These are phyloP conservation scores for Drosophila parvula DNA, from an alignment of 1,140 invertebrate species.

Conservation along the genomic window DNA sequence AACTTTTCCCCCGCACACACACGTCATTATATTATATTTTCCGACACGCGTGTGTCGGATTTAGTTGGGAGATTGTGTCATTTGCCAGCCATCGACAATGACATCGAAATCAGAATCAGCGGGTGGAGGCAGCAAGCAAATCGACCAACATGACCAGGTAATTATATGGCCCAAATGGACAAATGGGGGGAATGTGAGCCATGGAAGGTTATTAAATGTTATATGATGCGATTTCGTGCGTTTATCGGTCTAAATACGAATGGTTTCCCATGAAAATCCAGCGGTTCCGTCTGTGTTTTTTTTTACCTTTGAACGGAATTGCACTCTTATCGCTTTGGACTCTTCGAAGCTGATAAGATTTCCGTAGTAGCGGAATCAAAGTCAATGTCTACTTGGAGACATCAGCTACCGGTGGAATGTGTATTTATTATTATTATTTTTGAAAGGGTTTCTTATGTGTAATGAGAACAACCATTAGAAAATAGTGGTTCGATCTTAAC, in stretches of 20 bases:
- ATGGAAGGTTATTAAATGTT: slow-evolving; percentile 52
- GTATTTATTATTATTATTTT: slow-evolving; percentile 8
- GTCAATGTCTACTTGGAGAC: slow-evolving; percentile 47
- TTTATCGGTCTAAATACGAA: slow-evolving; percentile 28
- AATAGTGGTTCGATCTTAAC: slow-evolving; percentile 2
- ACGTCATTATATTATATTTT: slow-evolving; percentile 13
- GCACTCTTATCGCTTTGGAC: slow-evolving; percentile 61
- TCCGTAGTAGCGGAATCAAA: slow-evolving; percentile 52
- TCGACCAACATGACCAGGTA: slow-evolving; percentile 58
- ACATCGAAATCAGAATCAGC: slow-evolving; percentile 31
- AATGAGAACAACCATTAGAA: no score
- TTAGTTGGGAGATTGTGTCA: slow-evolving; percentile 42
- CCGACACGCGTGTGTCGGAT: slow-evolving; percentile 50
- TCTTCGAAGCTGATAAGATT: slow-evolving; percentile 58
- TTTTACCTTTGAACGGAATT: slow-evolving; percentile 50
- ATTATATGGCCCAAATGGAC: slow-evolving; percentile 25
- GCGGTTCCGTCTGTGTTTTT: not conserved
- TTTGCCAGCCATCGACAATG: slow-evolving; percentile 29
- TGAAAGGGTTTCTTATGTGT: not conserved
- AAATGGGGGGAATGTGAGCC: not conserved
- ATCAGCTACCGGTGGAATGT: slow-evolving; percentile 40
- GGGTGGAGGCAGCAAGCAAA: slow-evolving; percentile 11
- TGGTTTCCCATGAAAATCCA: slow-evolving; percentile 26
- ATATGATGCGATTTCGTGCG: slow-evolving; percentile 7
- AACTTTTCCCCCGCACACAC: slow-evolving; percentile 11